These are phyloP conservation scores for Plecotus auritus DNA, from an alignment of 2,113 vertebrate genomes.

Conservation along the genomic window DNA sequence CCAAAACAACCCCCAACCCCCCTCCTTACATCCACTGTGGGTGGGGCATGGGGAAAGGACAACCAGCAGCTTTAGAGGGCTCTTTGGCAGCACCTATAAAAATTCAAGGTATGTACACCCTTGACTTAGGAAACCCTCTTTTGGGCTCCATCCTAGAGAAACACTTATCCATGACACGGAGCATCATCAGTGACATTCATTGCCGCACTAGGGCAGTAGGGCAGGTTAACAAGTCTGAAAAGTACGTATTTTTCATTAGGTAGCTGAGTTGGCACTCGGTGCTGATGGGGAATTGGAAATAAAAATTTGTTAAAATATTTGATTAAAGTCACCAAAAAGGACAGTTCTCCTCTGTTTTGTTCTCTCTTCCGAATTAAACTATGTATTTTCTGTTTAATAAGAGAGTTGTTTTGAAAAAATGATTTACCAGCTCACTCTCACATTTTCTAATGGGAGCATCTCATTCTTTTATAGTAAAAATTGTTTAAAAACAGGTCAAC, in stretches of 20 bases:
- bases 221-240: background rate
- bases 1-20: background rate
- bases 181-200: background rate
- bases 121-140: background rate
- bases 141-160: background rate
- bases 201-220: accelerated
- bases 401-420: background rate
- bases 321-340: background rate
- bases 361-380: background rate
- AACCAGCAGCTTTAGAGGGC: background rate
- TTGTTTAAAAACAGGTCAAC: background rate
- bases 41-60: background rate
- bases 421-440: background rate
- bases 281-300: background rate
- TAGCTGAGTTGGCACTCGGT: background rate
- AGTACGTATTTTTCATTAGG: background rate
- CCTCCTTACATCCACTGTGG: background rate
- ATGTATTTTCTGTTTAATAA: background rate
- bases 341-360: background rate
- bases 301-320: background rate
- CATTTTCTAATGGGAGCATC: background rate
- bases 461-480: background rate
- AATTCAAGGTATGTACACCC: background rate
- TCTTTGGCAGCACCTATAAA: background rate
- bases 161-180: background rate